phyloP scores from a whole-genome alignment of 1,140 invertebrate species.

The Drosophila sucinea region DNA sequence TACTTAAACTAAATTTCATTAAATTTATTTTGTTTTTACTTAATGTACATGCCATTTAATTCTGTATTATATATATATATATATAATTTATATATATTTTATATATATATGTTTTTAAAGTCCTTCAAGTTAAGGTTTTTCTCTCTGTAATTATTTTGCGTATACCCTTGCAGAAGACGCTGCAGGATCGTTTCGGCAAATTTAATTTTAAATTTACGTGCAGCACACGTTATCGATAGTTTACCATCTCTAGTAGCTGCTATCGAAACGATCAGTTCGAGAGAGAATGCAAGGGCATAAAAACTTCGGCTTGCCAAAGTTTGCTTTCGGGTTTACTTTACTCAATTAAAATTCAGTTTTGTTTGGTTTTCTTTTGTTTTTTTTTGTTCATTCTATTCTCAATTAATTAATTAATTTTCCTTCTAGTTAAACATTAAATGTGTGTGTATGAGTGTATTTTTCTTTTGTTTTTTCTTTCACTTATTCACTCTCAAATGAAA shows the following conservation, averaged over 20 bases:
- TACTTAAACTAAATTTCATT: conserved; percentile 73
- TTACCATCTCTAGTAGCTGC: not conserved
- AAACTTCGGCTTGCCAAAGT: not conserved
- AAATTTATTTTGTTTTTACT: conserved; percentile 51
- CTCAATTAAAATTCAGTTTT: conserved; percentile 60
- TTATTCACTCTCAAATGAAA: conserved; percentile 30
- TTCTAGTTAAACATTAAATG: conserved; percentile 54
- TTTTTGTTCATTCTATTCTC: conserved; percentile 23
- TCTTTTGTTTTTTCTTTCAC: conserved; percentile 6
- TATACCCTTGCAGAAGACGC: conserved; percentile 4
- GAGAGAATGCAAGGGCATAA: not conserved
- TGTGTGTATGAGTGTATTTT: conserved; percentile 23
- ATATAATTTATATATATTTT: conserved; percentile 59
- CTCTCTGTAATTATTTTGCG: conserved; percentile 14
- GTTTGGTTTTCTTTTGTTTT: conserved; percentile 22
- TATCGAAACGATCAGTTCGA: not conserved
- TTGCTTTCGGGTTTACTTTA: conserved; percentile 12
- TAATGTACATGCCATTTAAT: conserved; percentile 70
- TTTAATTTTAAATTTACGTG: too few species aligned
- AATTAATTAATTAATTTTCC: conserved; percentile 58
- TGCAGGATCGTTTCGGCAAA: not conserved
- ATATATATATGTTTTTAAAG: conserved; percentile 59
- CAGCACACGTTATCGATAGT: not conserved
- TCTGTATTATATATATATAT: conserved; percentile 59
- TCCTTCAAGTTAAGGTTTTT: conserved; percentile 36